Percentiles rank a stretch among this genome's conserved stretches.
Evolutionary conservation across 1,140 invertebrate genomes (phyloP).

Genomic region (Aleiodes sp.): DNA sequence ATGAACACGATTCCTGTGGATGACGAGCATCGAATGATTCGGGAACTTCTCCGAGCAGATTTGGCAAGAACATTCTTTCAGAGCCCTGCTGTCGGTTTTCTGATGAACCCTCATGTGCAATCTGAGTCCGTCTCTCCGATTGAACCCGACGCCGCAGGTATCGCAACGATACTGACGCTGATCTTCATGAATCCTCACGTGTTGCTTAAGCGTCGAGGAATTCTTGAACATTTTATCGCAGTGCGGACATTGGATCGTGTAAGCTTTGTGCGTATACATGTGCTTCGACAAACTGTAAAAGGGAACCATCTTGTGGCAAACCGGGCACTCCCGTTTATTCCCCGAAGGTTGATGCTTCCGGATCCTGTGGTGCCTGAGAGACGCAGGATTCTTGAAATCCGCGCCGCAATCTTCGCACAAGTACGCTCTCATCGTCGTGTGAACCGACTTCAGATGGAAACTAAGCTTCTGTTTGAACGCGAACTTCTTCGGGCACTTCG

Average conservation of each 20-base stretch:
- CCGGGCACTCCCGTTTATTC: constrained; percentile 59
- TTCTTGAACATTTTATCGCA: constrained; percentile 67
- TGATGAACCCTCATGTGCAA: constrained; percentile 64
- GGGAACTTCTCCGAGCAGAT: constrained; percentile 63
- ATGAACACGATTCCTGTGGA: constrained; percentile 61
- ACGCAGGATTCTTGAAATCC: constrained; percentile 64
- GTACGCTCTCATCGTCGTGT: constrained; percentile 58
- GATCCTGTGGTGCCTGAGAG: constrained; percentile 61
- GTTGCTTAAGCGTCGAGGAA: constrained; percentile 63
- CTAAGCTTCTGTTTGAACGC: constrained; percentile 64
- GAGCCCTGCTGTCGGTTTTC: constrained; percentile 57
- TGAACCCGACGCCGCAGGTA: constrained; percentile 62
- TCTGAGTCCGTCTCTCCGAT: constrained; percentile 65
- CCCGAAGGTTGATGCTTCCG: constrained; percentile 59
- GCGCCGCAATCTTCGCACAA: constrained; percentile 63
- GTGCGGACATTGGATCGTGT: constrained; percentile 62
- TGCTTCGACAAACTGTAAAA: constrained; percentile 64
- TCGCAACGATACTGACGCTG: constrained; percentile 63
- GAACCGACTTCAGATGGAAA: constrained; percentile 63
- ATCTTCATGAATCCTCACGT: constrained; percentile 64
- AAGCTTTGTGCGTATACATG: constrained; percentile 64
- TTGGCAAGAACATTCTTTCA: constrained; percentile 63
- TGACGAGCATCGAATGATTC: constrained; percentile 63
- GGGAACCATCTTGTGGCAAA: constrained; percentile 61
- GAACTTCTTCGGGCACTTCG: constrained; percentile 63